phyloP scores from a whole-genome alignment of 2,797 vertebrate species.

The Muraenolepis orangiensis region DNA sequence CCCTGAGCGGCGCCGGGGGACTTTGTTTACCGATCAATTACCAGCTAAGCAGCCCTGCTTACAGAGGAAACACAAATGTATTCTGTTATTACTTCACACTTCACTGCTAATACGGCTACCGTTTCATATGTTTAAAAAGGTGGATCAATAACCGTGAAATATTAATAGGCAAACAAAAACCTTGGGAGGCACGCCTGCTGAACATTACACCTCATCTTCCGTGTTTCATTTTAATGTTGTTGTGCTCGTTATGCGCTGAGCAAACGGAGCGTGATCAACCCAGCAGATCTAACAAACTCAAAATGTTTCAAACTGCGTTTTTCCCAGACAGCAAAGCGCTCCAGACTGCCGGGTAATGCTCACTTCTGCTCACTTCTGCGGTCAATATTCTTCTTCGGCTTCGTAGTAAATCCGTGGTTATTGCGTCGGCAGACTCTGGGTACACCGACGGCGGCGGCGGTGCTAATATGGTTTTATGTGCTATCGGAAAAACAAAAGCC shows the following conservation, averaged over 20 bases:
- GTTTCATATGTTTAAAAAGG: background rate
- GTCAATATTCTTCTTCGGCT: background rate
- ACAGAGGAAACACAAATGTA: background rate
- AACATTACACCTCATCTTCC: background rate
- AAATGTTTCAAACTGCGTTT: background rate
- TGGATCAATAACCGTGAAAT: background rate
- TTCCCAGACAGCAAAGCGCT: background rate
- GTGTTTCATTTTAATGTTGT: background rate
- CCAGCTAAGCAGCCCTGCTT: background rate
- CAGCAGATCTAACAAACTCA: background rate
- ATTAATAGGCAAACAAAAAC: background rate
- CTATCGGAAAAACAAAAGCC: background rate
- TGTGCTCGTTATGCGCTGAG: background rate
- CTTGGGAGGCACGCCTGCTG: background rate
- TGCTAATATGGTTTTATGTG: background rate
- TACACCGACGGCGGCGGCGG: background rate
- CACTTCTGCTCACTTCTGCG: background rate
- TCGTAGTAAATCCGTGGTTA: background rate
- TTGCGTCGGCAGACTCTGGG: background rate
- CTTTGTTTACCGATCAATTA: background rate
- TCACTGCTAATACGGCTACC: background rate
- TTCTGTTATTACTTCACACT: slow-evolving; percentile 4
- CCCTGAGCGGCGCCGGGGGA: background rate
- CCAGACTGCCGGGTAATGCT: background rate
- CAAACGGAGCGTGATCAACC: background rate